Percentiles rank a stretch among this genome's conserved stretches.
phyloP scores from a whole-genome alignment of 1,140 invertebrate genomes.

The Brachionus rubens region DNA sequence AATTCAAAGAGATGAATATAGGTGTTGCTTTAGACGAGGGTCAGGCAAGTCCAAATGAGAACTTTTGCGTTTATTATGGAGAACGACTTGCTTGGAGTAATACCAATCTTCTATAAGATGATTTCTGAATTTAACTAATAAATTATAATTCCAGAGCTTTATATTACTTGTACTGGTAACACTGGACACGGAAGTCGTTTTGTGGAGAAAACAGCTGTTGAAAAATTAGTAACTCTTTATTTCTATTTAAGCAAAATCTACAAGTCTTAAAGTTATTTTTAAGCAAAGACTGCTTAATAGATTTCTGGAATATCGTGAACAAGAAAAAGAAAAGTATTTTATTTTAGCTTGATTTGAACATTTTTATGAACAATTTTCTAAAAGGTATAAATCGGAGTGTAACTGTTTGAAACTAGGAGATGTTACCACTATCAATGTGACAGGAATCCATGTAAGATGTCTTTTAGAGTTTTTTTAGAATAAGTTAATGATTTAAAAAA shows the following conservation, averaged over 20 bases:
- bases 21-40: constrained; percentile 90
- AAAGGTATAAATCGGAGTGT: constrained; percentile 38
- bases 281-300: no score
- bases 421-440: constrained; percentile 83
- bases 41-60: constrained; percentile 67
- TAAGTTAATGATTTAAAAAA: not conserved
- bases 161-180: constrained; percentile 71
- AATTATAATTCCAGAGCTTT: constrained; percentile 60
- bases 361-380: not conserved
- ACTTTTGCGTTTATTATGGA: constrained; percentile 72
- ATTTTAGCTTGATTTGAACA: not conserved
- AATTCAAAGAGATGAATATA: constrained; percentile 78
- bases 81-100: constrained; percentile 65
- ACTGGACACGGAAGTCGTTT: constrained; percentile 84
- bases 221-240: constrained; percentile 67
- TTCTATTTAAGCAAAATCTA: not conserved
- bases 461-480: not conserved
- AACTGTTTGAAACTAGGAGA: constrained; percentile 67
- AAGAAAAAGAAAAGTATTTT: constrained; percentile 49
- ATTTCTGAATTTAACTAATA: no score
- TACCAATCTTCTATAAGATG: constrained; percentile 63
- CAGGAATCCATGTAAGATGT: constrained; percentile 68
- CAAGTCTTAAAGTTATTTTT: no score
- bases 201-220: constrained; percentile 74
- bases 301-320: constrained; percentile 68